Evolutionary conservation across 2,888 invertebrate species (phyloP).

Genomic region (Sphinx pinastri): DNA sequence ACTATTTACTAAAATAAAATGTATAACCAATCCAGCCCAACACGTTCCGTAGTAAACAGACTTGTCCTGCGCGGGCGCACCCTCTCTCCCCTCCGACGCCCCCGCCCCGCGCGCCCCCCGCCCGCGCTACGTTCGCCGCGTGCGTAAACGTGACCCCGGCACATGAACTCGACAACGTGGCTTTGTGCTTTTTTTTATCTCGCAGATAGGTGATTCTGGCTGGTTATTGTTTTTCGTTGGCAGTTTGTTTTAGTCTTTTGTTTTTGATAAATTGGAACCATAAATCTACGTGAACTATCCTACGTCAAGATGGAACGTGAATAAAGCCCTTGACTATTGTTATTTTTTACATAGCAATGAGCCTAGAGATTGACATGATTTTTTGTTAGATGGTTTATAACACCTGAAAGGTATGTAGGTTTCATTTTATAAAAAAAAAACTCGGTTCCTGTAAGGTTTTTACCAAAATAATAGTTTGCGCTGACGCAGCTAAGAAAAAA

Average conservation of each 20-base stretch:
- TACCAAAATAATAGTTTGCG: too few species aligned
- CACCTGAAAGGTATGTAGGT: too few species aligned
- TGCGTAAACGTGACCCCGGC: conserved; percentile 81
- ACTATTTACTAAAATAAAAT: conserved; percentile 1
- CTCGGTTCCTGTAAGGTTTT: too few species aligned
- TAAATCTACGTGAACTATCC: too few species aligned
- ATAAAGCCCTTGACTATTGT: too few species aligned
- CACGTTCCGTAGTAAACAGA: conserved; percentile 50
- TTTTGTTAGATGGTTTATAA: too few species aligned
- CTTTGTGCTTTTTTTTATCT: conserved; percentile 53
- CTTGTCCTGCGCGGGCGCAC: conserved; percentile 62
- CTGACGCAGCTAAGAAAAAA: too few species aligned
- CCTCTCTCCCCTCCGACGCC: conserved; percentile 39
- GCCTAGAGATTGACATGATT: too few species aligned
- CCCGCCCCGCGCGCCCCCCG: conserved; percentile 36
- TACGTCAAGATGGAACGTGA: too few species aligned
- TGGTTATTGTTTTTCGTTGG: conserved; percentile 5
- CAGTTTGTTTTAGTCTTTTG: not conserved
- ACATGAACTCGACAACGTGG: conserved; percentile 68
- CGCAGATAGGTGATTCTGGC: conserved; percentile 32
- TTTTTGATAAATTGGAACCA: not conserved
- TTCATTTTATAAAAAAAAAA: too few species aligned
- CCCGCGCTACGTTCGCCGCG: conserved; percentile 65
- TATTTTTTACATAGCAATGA: too few species aligned
- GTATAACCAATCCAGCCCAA: conserved; percentile 37